phyloP scores from a whole-genome alignment of 2,888 invertebrate species.

The Calameuta pallipes region DNA sequence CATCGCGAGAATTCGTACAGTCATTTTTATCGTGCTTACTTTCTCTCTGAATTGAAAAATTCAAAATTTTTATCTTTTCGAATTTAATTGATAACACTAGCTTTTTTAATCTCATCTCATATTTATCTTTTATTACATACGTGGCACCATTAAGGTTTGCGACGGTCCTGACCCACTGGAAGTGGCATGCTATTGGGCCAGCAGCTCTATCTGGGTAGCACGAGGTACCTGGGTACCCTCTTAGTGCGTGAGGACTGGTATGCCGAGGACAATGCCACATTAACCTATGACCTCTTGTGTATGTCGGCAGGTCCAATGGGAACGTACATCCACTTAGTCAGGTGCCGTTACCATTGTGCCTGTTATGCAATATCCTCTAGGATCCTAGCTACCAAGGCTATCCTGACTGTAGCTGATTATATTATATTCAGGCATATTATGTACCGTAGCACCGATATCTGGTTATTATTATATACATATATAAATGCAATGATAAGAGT shows the following conservation, averaged over 20 bases:
- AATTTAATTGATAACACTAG: background rate
- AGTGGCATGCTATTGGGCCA: too few species aligned
- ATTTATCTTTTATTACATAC: too few species aligned
- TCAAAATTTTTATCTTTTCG: background rate
- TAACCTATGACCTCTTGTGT: constrained; percentile 31
- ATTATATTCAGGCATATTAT: too few species aligned
- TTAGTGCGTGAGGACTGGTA: constrained; percentile 33
- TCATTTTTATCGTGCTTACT: background rate
- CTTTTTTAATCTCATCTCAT: too few species aligned
- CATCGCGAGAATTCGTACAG: background rate
- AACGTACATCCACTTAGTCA: constrained; percentile 37
- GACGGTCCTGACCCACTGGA: too few species aligned
- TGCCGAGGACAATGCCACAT: constrained; percentile 43
- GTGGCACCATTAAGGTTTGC: too few species aligned
- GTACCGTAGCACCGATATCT: too few species aligned
- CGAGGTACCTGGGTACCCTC: constrained; percentile 19
- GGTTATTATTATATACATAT: too few species aligned
- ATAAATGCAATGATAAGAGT: too few species aligned
- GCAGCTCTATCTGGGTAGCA: background rate
- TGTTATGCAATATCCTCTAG: too few species aligned
- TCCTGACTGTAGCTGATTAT: too few species aligned
- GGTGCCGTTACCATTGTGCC: constrained; percentile 41
- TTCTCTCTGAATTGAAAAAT: background rate
- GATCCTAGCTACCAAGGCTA: too few species aligned
- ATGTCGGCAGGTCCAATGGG: constrained; percentile 37